A percentile compares a stretch with the other conserved stretches of the same genome.
These are phyloP conservation scores for Hoplodrina blanda DNA, from an alignment of 2,888 invertebrate species.

Conservation along the genomic window DNA sequence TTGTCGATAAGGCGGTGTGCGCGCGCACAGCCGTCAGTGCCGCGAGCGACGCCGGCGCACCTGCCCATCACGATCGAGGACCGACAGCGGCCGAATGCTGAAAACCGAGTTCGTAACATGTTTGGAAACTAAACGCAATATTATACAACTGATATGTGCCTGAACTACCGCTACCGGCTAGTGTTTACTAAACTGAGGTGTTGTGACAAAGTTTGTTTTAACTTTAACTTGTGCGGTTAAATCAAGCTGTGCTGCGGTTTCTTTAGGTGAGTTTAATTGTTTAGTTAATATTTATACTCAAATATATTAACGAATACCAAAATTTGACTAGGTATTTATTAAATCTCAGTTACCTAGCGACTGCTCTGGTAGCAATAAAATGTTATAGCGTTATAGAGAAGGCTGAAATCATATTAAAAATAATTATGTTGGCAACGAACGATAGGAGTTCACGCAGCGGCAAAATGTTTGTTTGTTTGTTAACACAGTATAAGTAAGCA, in stretches of 20 bases:
- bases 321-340: too few relatives aligned
- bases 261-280: constrained; percentile 51
- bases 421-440: constrained; percentile 16
- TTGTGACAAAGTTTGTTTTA: constrained; percentile 78
- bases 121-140: constrained; percentile 77
- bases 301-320: not conserved
- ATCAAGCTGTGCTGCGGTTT: constrained; percentile 56
- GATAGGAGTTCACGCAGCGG: constrained; percentile 47
- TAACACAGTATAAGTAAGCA: constrained; percentile 20
- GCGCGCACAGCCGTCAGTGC: constrained; percentile 80
- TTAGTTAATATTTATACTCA: not conserved
- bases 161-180: constrained; percentile 69
- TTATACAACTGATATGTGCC: constrained; percentile 80
- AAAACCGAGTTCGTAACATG: constrained; percentile 66
- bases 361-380: constrained; percentile 21
- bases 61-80: constrained; percentile 61
- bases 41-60: constrained; percentile 80
- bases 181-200: constrained; percentile 83
- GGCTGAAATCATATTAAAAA: constrained; percentile 33
- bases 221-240: constrained; percentile 74
- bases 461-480: constrained; percentile 65
- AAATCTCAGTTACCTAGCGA: too few relatives aligned
- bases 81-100: constrained; percentile 47
- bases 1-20: constrained; percentile 82
- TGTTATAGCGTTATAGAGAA: not conserved